These are phyloP conservation scores for Listrodromus nycthemerus DNA, from an alignment of 2,888 invertebrate species.

Conservation along the genomic window DNA sequence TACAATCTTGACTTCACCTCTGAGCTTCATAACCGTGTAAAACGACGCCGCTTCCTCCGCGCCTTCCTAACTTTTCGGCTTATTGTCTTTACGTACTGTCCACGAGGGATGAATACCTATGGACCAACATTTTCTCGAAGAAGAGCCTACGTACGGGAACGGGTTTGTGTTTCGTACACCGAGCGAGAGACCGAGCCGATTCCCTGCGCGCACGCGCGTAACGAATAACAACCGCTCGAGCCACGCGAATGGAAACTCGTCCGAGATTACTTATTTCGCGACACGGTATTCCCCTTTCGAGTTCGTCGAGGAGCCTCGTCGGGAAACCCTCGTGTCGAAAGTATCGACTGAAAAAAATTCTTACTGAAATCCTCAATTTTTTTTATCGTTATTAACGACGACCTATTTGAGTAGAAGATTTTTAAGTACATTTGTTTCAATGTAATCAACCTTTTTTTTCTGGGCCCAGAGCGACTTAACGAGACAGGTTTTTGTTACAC, in stretches of 20 bases:
- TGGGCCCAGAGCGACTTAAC: neutral
- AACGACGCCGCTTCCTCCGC: constrained; percentile 74
- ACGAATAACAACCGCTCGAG: constrained; percentile 26
- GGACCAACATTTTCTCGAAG: constrained; percentile 12
- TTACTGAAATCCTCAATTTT: too few species aligned
- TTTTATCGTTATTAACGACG: too few species aligned
- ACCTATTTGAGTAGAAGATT: too few species aligned
- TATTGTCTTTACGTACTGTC: constrained; percentile 83
- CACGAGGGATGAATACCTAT: constrained; percentile 75
- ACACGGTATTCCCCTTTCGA: neutral
- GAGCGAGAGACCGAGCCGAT: constrained; percentile 13
- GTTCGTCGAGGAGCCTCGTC: neutral
- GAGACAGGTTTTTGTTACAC: too few species aligned
- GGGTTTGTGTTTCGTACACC: constrained; percentile 5
- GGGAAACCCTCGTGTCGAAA: neutral
- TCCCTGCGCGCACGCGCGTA: constrained; percentile 13
- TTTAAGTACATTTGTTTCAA: too few species aligned
- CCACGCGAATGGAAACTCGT: constrained; percentile 16
- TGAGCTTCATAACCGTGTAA: constrained; percentile 82
- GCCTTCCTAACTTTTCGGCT: constrained; percentile 82
- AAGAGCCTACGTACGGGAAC: neutral
- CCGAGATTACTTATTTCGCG: constrained; percentile 29
- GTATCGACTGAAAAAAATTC: too few species aligned
- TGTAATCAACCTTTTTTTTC: neutral
- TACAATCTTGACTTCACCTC: constrained; percentile 84